Evolutionary conservation across 2,113 vertebrate species (phyloP).

Genomic region (Candoia aspera): DNA sequence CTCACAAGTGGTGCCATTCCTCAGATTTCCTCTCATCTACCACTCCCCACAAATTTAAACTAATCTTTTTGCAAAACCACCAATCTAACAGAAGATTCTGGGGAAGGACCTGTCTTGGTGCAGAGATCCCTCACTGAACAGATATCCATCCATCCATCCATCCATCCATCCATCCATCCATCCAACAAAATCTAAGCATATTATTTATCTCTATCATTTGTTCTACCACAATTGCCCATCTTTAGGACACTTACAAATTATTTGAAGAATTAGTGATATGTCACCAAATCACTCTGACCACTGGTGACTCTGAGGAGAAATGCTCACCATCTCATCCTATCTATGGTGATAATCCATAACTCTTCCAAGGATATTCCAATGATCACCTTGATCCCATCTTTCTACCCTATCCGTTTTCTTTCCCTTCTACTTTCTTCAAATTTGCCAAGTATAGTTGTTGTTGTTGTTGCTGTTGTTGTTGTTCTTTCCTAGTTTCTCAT

Average conservation of each 20-base stretch:
- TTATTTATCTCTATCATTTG: neutral
- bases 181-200: neutral
- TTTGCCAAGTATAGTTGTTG: neutral
- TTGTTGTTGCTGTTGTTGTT: neutral
- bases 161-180: neutral
- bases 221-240: neutral
- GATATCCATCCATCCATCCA: neutral
- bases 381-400: neutral
- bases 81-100: neutral
- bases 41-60: neutral
- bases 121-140: neutral
- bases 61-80: neutral
- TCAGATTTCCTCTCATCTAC: neutral
- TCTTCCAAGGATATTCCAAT: neutral
- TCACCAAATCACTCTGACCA: neutral
- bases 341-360: neutral
- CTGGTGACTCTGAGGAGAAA: neutral
- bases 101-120: neutral
- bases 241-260: neutral
- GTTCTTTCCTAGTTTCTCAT: neutral
- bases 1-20: neutral
- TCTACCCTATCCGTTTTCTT: neutral
- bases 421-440: neutral
- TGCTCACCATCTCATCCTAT: neutral
- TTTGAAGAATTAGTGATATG: neutral